A percentile compares a stretch with the other conserved stretches of the same genome.
Evolutionary conservation across 2,113 vertebrate genomes (phyloP).

Genomic region (Phycodurus eques): DNA sequence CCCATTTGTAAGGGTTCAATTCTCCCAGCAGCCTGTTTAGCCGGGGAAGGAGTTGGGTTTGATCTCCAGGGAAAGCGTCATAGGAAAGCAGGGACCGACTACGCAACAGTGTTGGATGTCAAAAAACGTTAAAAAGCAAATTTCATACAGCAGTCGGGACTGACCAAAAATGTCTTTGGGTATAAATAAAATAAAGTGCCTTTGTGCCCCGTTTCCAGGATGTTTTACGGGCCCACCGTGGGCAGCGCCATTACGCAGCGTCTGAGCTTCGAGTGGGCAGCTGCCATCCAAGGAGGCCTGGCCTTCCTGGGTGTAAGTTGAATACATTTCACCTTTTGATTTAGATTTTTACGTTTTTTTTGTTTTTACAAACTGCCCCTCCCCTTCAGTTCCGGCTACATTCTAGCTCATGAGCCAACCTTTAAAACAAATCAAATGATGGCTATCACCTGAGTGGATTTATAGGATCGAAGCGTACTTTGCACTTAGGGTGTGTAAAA

Average conservation of each 20-base stretch:
- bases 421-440: background rate
- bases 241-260: conserved; percentile 85
- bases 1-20: no score
- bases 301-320: conserved; percentile 81
- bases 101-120: no score
- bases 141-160: no score
- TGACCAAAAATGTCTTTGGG: no score
- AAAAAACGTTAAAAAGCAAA: no score
- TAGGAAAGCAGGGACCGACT: no score
- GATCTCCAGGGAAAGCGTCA: no score
- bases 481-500: background rate
- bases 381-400: background rate
- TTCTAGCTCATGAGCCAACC: background rate
- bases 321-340: no score
- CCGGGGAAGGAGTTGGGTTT: no score
- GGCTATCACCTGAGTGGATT: background rate
- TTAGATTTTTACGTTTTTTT: no score
- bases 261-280: conserved; percentile 86
- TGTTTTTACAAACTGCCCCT: background rate
- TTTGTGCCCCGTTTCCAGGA: conserved; percentile 61
- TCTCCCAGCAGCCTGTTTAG: no score
- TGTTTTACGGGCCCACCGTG: conserved; percentile 83
- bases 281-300: conserved; percentile 79
- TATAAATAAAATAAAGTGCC: background rate
- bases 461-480: no score